Conservation (phyloP, 2,113 vertebrate species). For the Peromyscus californicus region DNA sequence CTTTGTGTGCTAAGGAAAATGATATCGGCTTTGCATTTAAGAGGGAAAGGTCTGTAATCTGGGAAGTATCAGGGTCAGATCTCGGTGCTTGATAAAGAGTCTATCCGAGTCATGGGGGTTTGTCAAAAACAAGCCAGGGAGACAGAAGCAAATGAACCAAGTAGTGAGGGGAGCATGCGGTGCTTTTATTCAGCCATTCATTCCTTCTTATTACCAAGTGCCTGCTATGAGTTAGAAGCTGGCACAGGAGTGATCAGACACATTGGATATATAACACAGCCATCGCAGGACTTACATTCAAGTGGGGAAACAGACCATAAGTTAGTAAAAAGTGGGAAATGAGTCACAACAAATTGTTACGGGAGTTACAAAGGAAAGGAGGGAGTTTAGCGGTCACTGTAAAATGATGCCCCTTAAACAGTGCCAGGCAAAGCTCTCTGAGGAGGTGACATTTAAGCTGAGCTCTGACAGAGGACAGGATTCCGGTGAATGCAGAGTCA, state of each 20-base stretch:
- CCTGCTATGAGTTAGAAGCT: neutral
- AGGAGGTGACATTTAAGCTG: conserved; percentile 30
- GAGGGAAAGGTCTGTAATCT: conserved; percentile 16
- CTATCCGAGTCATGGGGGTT: neutral
- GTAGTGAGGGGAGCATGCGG: neutral
- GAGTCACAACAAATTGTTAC: neutral
- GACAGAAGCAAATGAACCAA: conserved; percentile 6
- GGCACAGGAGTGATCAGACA: neutral
- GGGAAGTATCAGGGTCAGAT: neutral
- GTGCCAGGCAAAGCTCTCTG: conserved; percentile 26
- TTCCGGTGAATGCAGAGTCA: conserved; percentile 22
- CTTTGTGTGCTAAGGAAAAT: neutral
- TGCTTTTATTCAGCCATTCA: neutral
- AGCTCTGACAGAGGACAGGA: conserved; percentile 39
- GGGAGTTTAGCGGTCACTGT: neutral
- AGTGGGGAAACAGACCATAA: neutral
- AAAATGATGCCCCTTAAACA: conserved; percentile 14
- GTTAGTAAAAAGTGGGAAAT: neutral
- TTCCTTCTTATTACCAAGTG: neutral
- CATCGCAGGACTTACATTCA: neutral
- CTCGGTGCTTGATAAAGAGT: neutral
- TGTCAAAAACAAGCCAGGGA: neutral
- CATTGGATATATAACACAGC: neutral
- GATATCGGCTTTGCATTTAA: neutral
- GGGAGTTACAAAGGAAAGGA: conserved; percentile 15